These are phyloP conservation scores for Bolinopsis microptera DNA, from an alignment of 37 sponge, comb jelly and placozoan genomes.

Conservation along the genomic window DNA sequence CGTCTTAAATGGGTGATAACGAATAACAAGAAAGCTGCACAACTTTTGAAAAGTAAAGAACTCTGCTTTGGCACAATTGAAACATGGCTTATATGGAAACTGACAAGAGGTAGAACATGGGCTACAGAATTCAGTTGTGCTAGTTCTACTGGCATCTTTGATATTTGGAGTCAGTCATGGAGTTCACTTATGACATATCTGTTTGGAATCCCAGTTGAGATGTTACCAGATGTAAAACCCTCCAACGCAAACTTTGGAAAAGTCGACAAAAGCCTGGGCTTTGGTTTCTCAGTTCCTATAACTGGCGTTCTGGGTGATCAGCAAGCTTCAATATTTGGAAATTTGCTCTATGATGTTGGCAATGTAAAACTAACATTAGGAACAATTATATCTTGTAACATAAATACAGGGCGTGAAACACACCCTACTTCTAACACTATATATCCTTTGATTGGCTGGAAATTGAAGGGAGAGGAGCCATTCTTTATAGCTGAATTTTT, in stretches of 20 bases:
- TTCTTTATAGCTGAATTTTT: constrained; percentile 83
- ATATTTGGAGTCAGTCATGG: constrained; percentile 81
- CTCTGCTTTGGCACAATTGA: constrained; percentile 92
- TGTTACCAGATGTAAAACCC: constrained; percentile 81
- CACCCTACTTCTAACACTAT: constrained; percentile 77
- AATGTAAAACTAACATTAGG: constrained; percentile 87
- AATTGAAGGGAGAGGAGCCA: constrained; percentile 74
- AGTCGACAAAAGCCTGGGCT: constrained; percentile 63
- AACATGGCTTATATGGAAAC: constrained; percentile 92
- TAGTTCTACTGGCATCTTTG: constrained; percentile 78
- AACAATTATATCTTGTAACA: constrained; percentile 80
- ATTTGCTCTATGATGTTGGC: constrained; percentile 84
- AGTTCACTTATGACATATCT: constrained; percentile 70
- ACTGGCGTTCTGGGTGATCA: constrained; percentile 82
- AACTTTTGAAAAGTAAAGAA: constrained; percentile 69
- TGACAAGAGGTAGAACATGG: constrained; percentile 81
- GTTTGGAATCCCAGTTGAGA: constrained; percentile 72
- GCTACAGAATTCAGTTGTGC: constrained; percentile 91
- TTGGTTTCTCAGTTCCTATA: constrained; percentile 66
- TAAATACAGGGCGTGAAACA: constrained; percentile 80
- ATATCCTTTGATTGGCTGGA: constrained; percentile 94
- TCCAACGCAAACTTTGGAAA: constrained; percentile 76
- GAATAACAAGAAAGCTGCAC: constrained; percentile 73
- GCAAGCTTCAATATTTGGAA: constrained; percentile 90
- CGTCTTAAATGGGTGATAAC: constrained; percentile 82